phyloP scores from a whole-genome alignment of 2,888 invertebrate species.

The Neoscelio sp. region DNA sequence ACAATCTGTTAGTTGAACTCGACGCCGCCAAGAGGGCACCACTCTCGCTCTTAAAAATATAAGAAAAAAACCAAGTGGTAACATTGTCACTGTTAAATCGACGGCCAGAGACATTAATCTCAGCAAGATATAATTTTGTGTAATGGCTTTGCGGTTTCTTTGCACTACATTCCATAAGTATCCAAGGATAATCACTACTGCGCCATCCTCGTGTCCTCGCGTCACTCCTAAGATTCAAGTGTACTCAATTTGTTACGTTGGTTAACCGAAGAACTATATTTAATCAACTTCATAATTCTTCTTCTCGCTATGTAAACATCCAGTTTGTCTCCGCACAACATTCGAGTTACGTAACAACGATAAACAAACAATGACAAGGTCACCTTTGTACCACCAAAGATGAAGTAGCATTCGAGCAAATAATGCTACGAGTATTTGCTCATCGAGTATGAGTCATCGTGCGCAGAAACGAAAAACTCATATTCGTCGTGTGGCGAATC shows the following conservation, averaged over 20 bases:
- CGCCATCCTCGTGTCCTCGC: background rate
- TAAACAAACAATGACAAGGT: constrained; percentile 36
- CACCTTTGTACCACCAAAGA: background rate
- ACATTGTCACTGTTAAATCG: no score
- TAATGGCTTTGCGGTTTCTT: background rate
- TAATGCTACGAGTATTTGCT: constrained; percentile 2
- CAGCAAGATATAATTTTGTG: background rate
- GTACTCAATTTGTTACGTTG: constrained; percentile 15
- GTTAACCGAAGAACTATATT: constrained; percentile 15
- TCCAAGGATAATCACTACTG: constrained; percentile 18
- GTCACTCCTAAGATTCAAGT: constrained; percentile 8
- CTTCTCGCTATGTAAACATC: constrained; percentile 13
- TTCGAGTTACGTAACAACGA: constrained; percentile 8
- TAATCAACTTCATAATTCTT: constrained; percentile 35
- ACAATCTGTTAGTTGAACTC: no score
- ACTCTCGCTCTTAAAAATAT: no score
- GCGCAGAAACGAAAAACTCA: no score
- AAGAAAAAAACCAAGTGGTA: no score
- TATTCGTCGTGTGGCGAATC: no score
- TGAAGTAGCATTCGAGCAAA: constrained; percentile 4
- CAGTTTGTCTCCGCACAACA: constrained; percentile 11
- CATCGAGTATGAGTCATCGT: background rate
- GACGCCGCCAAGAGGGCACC: no score
- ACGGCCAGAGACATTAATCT: background rate
- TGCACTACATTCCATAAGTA: background rate